A percentile compares a stretch with the other conserved stretches of the same genome.
Conservation (phyloP, 2,113 vertebrate species). For the Muntiacus muntjak region DNA sequence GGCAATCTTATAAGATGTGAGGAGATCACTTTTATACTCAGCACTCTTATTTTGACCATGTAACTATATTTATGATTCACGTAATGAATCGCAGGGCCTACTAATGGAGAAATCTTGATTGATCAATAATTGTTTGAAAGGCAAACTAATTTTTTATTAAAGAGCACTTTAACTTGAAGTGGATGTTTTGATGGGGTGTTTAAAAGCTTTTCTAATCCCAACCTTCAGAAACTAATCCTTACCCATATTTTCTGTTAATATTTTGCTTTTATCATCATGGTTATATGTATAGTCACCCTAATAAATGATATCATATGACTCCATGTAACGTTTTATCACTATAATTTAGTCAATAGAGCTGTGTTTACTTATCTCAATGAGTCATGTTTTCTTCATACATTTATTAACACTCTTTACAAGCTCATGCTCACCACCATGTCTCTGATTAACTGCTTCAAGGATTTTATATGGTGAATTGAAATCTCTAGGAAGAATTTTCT, state of each 20-base stretch:
- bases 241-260: not conserved
- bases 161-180: not conserved
- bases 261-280: not conserved
- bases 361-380: not conserved
- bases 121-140: not conserved
- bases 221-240: not conserved
- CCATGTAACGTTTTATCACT: not conserved
- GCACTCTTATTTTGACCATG: not conserved
- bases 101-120: not conserved
- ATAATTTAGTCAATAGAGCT: not conserved
- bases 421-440: not conserved
- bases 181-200: not conserved
- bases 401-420: not conserved
- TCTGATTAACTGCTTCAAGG: not conserved
- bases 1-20: not conserved
- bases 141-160: not conserved
- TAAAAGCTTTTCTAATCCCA: not conserved
- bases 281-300: not conserved
- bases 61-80: not conserved
- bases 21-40: not conserved
- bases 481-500: not conserved
- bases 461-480: not conserved
- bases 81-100: not conserved
- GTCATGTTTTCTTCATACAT: not conserved
- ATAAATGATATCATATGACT: not conserved